Percentiles rank a stretch among this genome's conserved stretches.
phyloP scores from a whole-genome alignment of 2,888 invertebrate species.

The Creontiades dilutus region DNA sequence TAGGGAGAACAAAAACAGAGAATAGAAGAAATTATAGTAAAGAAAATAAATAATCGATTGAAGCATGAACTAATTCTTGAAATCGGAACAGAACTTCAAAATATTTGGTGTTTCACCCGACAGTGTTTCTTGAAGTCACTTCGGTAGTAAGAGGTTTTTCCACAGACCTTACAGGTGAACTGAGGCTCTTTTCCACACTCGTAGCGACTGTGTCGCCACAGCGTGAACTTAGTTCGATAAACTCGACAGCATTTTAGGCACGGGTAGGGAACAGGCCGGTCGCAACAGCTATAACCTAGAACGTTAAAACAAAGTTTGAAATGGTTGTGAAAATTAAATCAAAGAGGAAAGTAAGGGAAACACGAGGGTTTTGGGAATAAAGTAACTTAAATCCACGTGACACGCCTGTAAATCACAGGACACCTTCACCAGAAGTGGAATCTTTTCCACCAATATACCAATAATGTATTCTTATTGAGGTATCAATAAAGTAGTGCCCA shows the following conservation, averaged over 20 bases:
- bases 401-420: too few relatives aligned
- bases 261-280: background rate
- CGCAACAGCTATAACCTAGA: background rate
- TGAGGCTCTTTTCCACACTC: slow-evolving; percentile 77
- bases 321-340: background rate
- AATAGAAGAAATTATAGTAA: background rate
- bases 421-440: too few relatives aligned
- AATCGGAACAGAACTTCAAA: background rate
- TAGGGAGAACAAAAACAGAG: background rate
- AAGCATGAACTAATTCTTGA: too few relatives aligned
- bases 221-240: slow-evolving; percentile 74
- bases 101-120: slow-evolving; percentile 69
- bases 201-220: slow-evolving; percentile 77
- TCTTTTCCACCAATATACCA: too few relatives aligned
- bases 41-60: background rate
- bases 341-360: background rate
- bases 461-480: too few relatives aligned
- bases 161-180: slow-evolving; percentile 73
- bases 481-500: too few relatives aligned
- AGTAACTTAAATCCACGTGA: background rate
- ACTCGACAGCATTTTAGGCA: slow-evolving; percentile 72
- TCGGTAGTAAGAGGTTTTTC: slow-evolving; percentile 74
- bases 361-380: background rate
- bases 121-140: slow-evolving; percentile 73
- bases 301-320: slow-evolving; percentile 6